Evolutionary conservation across 1,140 invertebrate genomes (phyloP).

Genomic region (Drosophila kohkoa): DNA sequence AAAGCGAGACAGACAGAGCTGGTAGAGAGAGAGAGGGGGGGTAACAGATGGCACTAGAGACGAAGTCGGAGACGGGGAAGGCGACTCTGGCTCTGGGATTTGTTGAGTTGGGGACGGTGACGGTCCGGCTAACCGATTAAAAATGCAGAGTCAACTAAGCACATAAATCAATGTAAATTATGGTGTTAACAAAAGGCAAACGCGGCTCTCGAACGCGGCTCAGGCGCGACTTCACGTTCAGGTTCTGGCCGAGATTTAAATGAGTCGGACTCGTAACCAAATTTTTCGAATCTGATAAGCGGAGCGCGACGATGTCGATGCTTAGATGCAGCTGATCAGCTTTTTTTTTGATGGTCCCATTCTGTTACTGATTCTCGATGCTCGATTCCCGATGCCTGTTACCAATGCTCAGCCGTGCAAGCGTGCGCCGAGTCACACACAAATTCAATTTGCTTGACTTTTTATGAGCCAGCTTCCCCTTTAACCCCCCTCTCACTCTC

Average conservation of each 20-base stretch:
- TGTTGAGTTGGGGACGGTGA: conserved; percentile 16
- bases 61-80: background rate
- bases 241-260: conserved; percentile 62
- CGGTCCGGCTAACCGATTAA: conserved; percentile 73
- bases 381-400: conserved; percentile 22
- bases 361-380: conserved; percentile 27
- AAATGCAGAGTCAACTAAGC: conserved; percentile 82
- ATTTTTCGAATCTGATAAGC: conserved; percentile 68
- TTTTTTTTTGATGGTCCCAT: background rate
- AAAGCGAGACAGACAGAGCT: conserved; percentile 17
- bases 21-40: background rate
- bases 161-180: conserved; percentile 84
- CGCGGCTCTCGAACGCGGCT: conserved; percentile 28
- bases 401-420: conserved; percentile 48
- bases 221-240: background rate
- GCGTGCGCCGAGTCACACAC: conserved; percentile 54
- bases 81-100: background rate
- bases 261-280: conserved; percentile 51
- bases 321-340: conserved; percentile 55
- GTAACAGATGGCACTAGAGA: background rate
- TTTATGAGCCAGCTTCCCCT: conserved; percentile 60
- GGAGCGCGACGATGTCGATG: conserved; percentile 59
- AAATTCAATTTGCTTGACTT: conserved; percentile 76
- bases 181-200: conserved; percentile 82
- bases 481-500: background rate